Evolutionary conservation across 2,888 invertebrate species (phyloP).

Genomic region (Brassicogethes aeneus): DNA sequence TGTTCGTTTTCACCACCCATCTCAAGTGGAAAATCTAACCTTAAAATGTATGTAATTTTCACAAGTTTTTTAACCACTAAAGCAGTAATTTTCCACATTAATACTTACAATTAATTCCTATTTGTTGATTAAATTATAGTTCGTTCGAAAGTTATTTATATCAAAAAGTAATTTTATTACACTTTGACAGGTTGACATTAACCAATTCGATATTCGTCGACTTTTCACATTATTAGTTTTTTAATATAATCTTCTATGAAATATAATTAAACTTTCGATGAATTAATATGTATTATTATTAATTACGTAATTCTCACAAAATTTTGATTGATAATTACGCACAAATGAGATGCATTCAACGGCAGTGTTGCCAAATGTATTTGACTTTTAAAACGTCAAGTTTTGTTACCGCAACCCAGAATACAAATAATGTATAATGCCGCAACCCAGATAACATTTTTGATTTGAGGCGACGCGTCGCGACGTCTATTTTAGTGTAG

Average conservation of each 20-base stretch:
- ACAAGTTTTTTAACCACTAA: no score
- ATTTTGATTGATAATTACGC: neutral
- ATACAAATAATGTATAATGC: no score
- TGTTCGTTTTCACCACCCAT: neutral
- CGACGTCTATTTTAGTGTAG: no score
- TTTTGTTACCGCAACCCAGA: neutral
- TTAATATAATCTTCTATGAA: neutral
- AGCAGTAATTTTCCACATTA: no score
- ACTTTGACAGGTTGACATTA: neutral
- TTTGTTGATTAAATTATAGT: no score
- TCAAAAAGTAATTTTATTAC: neutral
- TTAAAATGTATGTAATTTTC: no score
- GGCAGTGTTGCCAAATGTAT: neutral
- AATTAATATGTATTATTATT: neutral
- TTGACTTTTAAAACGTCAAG: no score
- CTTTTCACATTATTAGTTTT: neutral
- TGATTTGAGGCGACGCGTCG: no score
- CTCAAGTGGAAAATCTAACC: neutral
- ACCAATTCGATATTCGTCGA: neutral
- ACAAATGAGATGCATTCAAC: neutral
- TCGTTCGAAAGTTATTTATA: no score
- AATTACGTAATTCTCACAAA: neutral
- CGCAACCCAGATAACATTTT: no score
- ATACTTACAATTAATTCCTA: conserved; percentile 1
- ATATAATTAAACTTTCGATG: neutral